Base-by-base conservation (phyloP, 2,888 invertebrate genomes). In the Conistra vaccinii region DNA sequence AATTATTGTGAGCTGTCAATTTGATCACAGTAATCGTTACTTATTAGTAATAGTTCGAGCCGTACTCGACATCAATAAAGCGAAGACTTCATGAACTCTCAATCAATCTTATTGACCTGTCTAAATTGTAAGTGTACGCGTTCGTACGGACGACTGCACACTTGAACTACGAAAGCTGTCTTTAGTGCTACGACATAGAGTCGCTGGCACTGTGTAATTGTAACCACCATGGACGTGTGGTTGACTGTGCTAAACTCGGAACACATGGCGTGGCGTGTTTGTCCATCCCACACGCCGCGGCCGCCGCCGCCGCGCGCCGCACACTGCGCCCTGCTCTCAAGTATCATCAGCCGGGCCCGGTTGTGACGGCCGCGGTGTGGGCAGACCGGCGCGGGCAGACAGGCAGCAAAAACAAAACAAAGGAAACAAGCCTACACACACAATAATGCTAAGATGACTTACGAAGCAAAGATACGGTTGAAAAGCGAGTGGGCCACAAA, bases 71-170 rank as follows among this genome's bases (percentile, higher is more conserved):
- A 69, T 65, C 65, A 75, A 79, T 79, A 69, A 60, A 65, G 48
- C 65, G 55, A 55, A 60, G n/a, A 67, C 76, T 80, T 62, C 61
- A 70, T 60, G 66, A 70, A 76, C 76, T 81, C 67, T 73, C 69
- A 77, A 81, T 81, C 82, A 73, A 82, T 81, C 73, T 78, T 72
- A 32, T 67, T 81, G 81, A 82, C 82, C 82, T 67, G 82, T 42
- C 67, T 81, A 61, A 20, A 60, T 76, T 68, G 68, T 68, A 42
- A 68, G 77, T 77, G 51, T 51, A n/a, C 17, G 74, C 65, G 42
- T 48, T n/a, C 20, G 75, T 39, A 32, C 26, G 2, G 32, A 32
- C 2, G 20, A 51, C 23, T 6, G 17, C 51, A 58, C 23, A 51
- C 42, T 26, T 26, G 42, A 53, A 1, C 14, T 53, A 23, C 35